Evolutionary conservation across 2,113 vertebrate species (phyloP).

Genomic region (Ibidorhyncha struthersii): DNA sequence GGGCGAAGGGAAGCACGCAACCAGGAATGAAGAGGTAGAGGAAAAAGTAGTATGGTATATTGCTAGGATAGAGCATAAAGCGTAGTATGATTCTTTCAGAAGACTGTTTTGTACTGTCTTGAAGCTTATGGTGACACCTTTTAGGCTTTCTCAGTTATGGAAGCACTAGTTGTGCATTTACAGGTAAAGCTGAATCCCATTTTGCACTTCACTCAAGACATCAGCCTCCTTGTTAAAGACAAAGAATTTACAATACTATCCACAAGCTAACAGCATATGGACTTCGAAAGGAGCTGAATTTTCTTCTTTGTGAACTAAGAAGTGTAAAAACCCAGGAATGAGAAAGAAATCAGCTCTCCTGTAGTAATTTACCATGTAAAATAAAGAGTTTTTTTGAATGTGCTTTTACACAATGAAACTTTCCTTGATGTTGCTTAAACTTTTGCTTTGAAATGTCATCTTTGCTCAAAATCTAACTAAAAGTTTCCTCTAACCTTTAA

Average conservation of each 20-base stretch:
- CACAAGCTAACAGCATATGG: neutral
- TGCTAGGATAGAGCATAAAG: neutral
- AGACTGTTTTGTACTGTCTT: neutral
- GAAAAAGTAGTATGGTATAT: neutral
- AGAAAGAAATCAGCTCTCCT: neutral
- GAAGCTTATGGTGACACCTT: neutral
- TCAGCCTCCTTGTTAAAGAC: neutral
- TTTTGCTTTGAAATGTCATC: neutral
- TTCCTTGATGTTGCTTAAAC: neutral
- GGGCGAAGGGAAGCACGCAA: neutral
- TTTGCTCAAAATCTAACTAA: neutral
- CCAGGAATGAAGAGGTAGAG: neutral
- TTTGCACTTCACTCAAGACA: neutral
- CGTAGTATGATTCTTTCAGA: neutral
- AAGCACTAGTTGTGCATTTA: neutral
- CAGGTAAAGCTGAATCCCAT: neutral
- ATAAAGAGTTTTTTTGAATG: accelerated
- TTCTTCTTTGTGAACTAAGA: neutral
- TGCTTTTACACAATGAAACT: neutral
- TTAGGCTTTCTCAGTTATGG: neutral
- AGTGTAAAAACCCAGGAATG: neutral
- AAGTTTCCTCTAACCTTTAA: neutral
- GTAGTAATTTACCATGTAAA: neutral
- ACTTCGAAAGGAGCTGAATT: neutral
- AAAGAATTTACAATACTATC: neutral